A percentile compares a stretch with the other conserved stretches of the same genome.
Conservation (phyloP, 2,888 invertebrate genomes). For the Rotaria magnacalcarata region DNA sequence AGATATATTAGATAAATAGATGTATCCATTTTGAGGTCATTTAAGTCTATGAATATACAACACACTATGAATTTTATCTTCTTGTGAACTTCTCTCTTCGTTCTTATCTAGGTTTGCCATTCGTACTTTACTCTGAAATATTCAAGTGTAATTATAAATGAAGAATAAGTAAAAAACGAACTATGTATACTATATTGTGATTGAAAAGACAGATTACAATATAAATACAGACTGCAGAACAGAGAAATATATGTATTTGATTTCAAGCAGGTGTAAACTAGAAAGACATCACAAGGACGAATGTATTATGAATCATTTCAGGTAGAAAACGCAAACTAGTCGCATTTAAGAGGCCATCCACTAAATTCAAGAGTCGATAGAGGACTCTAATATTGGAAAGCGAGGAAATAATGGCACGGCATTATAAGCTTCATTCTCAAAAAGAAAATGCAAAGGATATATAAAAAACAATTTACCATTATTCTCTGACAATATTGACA, state of each 20-base stretch:
- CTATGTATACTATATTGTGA: not conserved
- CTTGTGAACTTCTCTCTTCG: too few relatives aligned
- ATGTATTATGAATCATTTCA: not conserved
- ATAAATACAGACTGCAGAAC: not conserved
- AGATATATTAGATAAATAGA: not conserved
- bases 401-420: not conserved
- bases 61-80: too few relatives aligned
- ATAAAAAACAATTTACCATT: not conserved
- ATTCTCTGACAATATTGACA: not conserved
- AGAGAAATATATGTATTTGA: not conserved
- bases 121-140: too few relatives aligned
- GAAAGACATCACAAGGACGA: not conserved
- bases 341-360: not conserved
- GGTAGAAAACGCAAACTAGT: not conserved
- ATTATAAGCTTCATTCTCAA: too few relatives aligned
- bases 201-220: not conserved
- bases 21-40: not conserved
- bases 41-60: not conserved
- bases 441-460: not conserved
- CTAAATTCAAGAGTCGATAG: not conserved
- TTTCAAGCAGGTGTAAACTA: too few relatives aligned
- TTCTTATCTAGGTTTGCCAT: too few relatives aligned
- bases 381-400: not conserved
- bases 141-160: too few relatives aligned
- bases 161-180: not conserved